These are phyloP conservation scores for Mustela nigripes DNA, from an alignment of 2,113 vertebrate species.

Conservation along the genomic window DNA sequence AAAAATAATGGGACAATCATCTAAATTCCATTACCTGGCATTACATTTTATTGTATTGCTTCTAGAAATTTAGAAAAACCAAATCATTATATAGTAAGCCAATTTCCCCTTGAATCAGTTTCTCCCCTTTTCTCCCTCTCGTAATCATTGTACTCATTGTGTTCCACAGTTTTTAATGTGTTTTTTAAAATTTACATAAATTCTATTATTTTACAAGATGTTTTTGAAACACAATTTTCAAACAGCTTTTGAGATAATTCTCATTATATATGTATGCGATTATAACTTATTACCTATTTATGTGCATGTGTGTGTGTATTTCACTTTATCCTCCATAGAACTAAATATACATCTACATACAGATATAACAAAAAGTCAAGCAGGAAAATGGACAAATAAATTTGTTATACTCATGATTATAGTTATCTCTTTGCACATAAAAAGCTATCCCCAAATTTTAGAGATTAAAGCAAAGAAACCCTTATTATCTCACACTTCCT, in stretches of 20 bases:
- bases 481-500: background rate
- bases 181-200: background rate
- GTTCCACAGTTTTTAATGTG: background rate
- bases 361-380: background rate
- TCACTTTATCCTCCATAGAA: background rate
- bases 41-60: background rate
- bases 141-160: background rate
- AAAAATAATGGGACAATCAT: background rate
- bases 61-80: background rate
- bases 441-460: background rate
- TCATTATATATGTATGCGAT: background rate
- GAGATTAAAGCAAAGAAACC: background rate
- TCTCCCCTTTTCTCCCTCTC: background rate
- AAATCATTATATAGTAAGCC: background rate
- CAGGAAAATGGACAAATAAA: background rate
- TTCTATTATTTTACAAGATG: background rate
- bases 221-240: background rate
- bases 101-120: background rate
- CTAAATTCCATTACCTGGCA: background rate
- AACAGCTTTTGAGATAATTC: background rate
- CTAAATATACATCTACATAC: background rate
- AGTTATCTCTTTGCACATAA: background rate
- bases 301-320: background rate
- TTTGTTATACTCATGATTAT: background rate
- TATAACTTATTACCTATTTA: background rate